phyloP scores from a whole-genome alignment of 2,888 invertebrate species.

The Cheilosia grossa region DNA sequence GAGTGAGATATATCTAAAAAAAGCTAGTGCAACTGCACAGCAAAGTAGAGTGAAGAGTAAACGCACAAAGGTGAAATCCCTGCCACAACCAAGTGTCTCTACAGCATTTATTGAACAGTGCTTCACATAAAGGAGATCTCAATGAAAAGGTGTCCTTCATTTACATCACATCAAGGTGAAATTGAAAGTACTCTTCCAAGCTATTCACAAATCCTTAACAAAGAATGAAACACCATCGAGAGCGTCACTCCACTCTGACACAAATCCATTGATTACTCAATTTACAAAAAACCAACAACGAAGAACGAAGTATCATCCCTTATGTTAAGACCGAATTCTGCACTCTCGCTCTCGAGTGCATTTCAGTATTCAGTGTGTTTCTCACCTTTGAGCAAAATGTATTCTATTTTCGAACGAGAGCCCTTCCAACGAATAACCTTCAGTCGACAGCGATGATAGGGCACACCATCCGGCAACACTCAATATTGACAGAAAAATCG shows the following conservation, averaged over 20 bases:
- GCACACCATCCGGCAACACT: conserved; percentile 16
- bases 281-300: background rate
- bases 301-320: background rate
- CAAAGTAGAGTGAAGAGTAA: no score
- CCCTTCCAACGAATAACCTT: conserved; percentile 21
- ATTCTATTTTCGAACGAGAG: conserved; percentile 45
- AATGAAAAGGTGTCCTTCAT: background rate
- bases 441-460: conserved; percentile 52
- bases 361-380: conserved; percentile 46
- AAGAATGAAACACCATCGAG: background rate
- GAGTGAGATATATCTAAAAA: no score
- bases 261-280: conserved; percentile 13
- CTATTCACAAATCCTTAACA: background rate
- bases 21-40: no score
- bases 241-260: background rate
- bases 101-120: no score
- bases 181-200: background rate
- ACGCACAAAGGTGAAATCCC: no score
- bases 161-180: background rate
- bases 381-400: conserved; percentile 37
- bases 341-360: conserved; percentile 43
- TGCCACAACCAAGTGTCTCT: no score
- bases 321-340: conserved; percentile 17
- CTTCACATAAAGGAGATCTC: no score
- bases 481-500: conserved; percentile 61